Base-by-base conservation (phyloP, 2,888 invertebrate species). In the Pimpla rufipes region DNA sequence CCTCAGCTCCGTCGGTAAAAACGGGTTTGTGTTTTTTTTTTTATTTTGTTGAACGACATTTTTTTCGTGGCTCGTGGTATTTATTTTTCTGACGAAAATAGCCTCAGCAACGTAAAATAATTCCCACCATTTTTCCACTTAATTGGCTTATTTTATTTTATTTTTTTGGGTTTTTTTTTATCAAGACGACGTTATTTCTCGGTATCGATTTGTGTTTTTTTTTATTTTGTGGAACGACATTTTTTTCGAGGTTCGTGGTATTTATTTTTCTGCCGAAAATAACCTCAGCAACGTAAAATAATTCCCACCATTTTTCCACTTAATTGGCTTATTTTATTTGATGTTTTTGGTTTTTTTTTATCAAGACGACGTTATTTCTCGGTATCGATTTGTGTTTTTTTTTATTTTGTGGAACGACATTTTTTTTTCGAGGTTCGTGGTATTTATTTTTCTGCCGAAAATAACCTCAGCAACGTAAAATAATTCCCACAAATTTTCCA, bases 1-100 rank as follows among this genome's bases (percentile, higher is more conserved):
- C 23, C 62, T 37, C 4, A 23, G 52, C 18, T 78, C 47, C 13
- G 37, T 47, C 21, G 40, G n/a, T 8, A 21, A 23, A 10, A 29
- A 45, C 67, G 11, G 40, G 29, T 11, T n/a, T n/a, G n/a, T n/a
- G n/a, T n/a, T n/a, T n/a, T 66, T 23, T 66, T 66, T 45, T 64
- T 40, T 16, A 5, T 35, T 7, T 0, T 2, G 42, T 1, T 1
- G 21, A 23, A 42, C 5, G 16, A 10, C 18, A 7, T 62, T 40
- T 37, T 18, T 62, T 35, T 6, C 10, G 10, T 37, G 37, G 16
- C 10, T 37, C 10, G 1, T 16, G n/a, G 1, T n/a, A 37, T 59
- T 59, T 16, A 16, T 16, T 16, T 37, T 16, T 6, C 8, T 13
- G 8, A 8, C 8, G 35, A 59, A 18, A 18, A 40, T 21, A 42